Evolutionary conservation across 1,140 invertebrate genomes (phyloP).

Genomic region (Anthonomus grandis): DNA sequence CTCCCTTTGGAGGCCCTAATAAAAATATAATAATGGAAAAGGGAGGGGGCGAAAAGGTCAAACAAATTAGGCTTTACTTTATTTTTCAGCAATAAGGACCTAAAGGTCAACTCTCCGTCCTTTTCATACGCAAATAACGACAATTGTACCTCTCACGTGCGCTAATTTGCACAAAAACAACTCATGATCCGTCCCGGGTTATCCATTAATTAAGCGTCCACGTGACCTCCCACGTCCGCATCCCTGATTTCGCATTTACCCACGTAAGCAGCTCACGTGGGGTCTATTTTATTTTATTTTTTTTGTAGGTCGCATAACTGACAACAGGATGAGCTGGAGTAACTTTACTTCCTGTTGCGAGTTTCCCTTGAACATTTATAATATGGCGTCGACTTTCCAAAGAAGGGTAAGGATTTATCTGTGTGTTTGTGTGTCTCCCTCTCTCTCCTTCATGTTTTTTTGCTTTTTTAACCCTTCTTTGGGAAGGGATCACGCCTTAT

Average conservation of each 20-base stretch:
- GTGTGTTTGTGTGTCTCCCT: not conserved
- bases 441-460: too few relatives aligned
- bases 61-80: too few relatives aligned
- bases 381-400: constrained; percentile 24
- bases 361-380: constrained; percentile 25
- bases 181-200: not conserved
- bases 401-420: constrained; percentile 17
- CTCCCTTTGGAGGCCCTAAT: too few relatives aligned
- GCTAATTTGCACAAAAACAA: not conserved
- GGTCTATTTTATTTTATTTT: constrained; percentile 5
- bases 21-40: too few relatives aligned
- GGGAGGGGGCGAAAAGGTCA: too few relatives aligned
- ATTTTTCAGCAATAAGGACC: too few relatives aligned
- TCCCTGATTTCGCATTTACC: not conserved
- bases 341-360: constrained; percentile 22
- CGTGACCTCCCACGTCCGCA: not conserved
- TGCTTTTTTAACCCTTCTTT: too few relatives aligned
- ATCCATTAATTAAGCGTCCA: too few relatives aligned
- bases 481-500: not conserved
- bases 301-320: constrained; percentile 7
- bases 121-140: too few relatives aligned
- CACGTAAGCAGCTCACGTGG: not conserved
- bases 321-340: constrained; percentile 19
- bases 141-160: too few relatives aligned
- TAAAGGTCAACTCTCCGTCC: too few relatives aligned